Evolutionary conservation across 2,888 invertebrate genomes (phyloP).

Genomic region (Ormyrus pomaceus): DNA sequence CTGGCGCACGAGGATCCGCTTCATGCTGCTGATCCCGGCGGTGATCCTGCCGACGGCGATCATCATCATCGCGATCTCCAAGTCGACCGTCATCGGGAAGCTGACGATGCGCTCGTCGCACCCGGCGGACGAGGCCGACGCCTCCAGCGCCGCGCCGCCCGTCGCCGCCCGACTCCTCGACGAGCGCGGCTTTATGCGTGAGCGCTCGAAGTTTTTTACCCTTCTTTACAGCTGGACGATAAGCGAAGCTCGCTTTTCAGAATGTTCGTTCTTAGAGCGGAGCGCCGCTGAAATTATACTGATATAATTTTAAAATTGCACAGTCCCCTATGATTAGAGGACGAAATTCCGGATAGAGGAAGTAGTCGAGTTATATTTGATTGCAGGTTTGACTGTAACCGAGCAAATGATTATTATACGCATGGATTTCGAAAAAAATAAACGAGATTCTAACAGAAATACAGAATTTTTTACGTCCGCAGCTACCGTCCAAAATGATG

Average conservation of each 20-base stretch:
- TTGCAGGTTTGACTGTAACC: no score
- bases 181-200: no score
- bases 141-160: not conserved
- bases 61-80: conserved; percentile 68
- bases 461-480: not conserved
- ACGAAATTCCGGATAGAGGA: no score
- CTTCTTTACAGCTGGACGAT: no score
- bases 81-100: conserved; percentile 65
- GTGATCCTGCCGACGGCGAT: conserved; percentile 72
- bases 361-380: no score
- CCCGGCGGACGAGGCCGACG: not conserved
- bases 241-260: not conserved
- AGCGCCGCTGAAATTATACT: not conserved
- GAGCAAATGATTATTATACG: no score
- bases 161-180: no score
- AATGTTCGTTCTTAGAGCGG: not conserved
- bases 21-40: conserved; percentile 74
- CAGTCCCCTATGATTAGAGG: no score
- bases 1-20: conserved; percentile 74
- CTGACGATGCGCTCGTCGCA: conserved; percentile 57
- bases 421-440: no score
- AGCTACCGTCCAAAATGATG: conserved; percentile 47
- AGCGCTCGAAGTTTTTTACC: no score
- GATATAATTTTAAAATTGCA: no score
- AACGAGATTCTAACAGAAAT: no score